phyloP scores from a whole-genome alignment of 2,113 vertebrate species.

The Notechis scutatus region DNA sequence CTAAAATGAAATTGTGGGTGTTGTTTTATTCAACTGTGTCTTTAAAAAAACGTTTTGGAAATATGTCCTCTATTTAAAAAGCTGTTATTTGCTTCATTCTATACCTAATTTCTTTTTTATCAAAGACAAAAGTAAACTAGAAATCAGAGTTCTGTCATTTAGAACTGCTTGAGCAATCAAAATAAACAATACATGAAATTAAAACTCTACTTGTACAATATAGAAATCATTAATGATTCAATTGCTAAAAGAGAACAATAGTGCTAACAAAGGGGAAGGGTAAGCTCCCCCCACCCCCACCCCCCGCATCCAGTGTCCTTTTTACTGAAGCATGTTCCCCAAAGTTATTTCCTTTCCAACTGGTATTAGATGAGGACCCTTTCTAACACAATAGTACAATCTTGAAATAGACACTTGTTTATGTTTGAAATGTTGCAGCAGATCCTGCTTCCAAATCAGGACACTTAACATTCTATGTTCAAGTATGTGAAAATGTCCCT shows the following conservation, averaged over 20 bases:
- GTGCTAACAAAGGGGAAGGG: background rate
- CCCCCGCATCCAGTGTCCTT: slow-evolving; percentile 22
- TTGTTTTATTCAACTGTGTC: slow-evolving; percentile 65
- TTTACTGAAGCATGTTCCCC: slow-evolving; percentile 47
- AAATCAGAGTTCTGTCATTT: slow-evolving; percentile 67
- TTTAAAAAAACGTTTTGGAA: slow-evolving; percentile 60
- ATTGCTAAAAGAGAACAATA: background rate
- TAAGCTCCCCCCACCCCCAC: background rate
- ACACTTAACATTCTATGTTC: slow-evolving; percentile 12
- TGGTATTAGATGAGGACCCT: slow-evolving; percentile 36
- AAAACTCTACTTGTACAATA: slow-evolving; percentile 41
- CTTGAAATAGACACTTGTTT: slow-evolving; percentile 3
- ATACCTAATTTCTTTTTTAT: slow-evolving; percentile 63
- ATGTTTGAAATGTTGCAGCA: background rate
- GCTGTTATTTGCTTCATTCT: slow-evolving; percentile 65
- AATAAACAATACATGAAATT: slow-evolving; percentile 37
- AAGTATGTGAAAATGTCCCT: background rate
- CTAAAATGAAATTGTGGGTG: slow-evolving; percentile 53
- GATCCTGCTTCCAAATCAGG: background rate
- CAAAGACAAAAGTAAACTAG: slow-evolving; percentile 68
- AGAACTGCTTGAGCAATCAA: slow-evolving; percentile 60
- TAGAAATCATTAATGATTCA: slow-evolving; percentile 19
- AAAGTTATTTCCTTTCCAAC: slow-evolving; percentile 39
- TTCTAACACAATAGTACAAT: slow-evolving; percentile 19
- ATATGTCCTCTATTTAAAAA: slow-evolving; percentile 73